phyloP scores from a whole-genome alignment of 2,113 vertebrate genomes.

The Henicopernis longicauda region DNA sequence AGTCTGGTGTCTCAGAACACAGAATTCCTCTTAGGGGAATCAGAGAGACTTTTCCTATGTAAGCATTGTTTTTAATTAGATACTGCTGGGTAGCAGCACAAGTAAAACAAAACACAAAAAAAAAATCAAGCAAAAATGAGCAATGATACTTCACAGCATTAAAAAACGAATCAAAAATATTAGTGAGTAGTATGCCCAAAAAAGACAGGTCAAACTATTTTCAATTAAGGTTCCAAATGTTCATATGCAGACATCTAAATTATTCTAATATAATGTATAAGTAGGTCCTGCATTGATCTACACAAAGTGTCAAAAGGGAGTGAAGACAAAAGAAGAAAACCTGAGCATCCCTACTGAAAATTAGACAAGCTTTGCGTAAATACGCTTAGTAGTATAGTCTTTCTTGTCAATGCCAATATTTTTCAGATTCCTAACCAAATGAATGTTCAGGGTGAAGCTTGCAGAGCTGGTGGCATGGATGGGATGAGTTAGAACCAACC shows the following conservation, averaged over 20 bases:
- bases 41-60: not conserved
- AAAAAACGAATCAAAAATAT: not conserved
- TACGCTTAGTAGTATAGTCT: not conserved
- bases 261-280: not conserved
- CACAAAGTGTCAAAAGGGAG: not conserved
- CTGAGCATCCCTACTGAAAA: not conserved
- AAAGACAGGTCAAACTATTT: not conserved
- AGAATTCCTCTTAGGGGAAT: constrained; percentile 7
- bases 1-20: not conserved
- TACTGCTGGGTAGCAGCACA: not conserved
- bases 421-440: not conserved
- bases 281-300: not conserved
- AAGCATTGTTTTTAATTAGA: not conserved
- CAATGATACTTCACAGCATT: not conserved
- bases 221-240: not conserved
- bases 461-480: not conserved
- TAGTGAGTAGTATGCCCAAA: not conserved
- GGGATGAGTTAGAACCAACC: not conserved
- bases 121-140: not conserved
- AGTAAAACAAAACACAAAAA: not conserved
- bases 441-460: not conserved
- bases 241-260: not conserved
- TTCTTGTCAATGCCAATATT: not conserved
- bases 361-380: not conserved
- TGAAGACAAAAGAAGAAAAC: not conserved